Evolutionary conservation across 2,888 invertebrate species (phyloP).

Genomic region (Salpingus planirostris): DNA sequence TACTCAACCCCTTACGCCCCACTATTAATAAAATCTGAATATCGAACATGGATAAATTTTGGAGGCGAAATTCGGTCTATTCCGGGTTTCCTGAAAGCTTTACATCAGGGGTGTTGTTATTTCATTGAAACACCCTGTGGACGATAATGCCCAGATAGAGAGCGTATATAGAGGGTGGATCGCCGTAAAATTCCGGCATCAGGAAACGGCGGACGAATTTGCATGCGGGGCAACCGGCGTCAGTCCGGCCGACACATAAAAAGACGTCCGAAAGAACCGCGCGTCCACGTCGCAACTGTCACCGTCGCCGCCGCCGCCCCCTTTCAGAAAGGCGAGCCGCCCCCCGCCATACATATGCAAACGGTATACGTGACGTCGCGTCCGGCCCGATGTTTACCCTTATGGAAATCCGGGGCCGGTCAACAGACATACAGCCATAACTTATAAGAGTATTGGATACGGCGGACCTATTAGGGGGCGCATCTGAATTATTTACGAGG

Average conservation of each 20-base stretch:
- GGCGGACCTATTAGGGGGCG: conserved; percentile 35
- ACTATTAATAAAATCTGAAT: no score
- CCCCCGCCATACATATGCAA: conserved; percentile 33
- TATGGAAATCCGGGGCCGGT: conserved; percentile 17
- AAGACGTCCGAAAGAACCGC: conserved; percentile 28
- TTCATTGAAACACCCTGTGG: no score
- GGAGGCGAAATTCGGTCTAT: no score
- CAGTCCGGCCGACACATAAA: conserved; percentile 38
- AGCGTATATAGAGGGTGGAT: no score
- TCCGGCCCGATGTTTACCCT: conserved; percentile 10
- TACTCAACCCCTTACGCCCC: no score
- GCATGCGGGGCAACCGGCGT: conserved; percentile 38
- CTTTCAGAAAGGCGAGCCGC: no score
- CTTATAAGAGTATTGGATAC: conserved; percentile 30
- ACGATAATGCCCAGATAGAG: no score
- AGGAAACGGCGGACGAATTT: conserved; percentile 25
- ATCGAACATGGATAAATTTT: no score
- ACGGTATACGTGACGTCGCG: conserved; percentile 20
- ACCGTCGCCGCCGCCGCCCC: conserved; percentile 39
- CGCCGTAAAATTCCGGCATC: conserved; percentile 3
- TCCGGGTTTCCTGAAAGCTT: no score
- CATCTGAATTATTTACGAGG: conserved; percentile 42
- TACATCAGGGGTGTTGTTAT: no score
- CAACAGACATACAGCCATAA: conserved; percentile 24
- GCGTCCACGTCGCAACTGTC: conserved; percentile 16